Base-by-base conservation (phyloP, 2,888 invertebrate species). In the Eristalinus aeneus region DNA sequence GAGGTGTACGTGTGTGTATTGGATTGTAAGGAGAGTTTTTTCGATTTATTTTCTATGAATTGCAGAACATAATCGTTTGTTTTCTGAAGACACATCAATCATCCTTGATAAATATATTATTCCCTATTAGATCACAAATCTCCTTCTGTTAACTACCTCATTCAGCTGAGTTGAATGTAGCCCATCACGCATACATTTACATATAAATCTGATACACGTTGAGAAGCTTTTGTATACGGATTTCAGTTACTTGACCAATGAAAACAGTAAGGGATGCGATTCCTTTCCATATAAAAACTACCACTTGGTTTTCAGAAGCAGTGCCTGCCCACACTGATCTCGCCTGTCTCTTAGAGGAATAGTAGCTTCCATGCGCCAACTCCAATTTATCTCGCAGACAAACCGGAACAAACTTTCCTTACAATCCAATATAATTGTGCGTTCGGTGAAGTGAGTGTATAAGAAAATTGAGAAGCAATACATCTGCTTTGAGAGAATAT, bases 1-100 rank as follows among this genome's bases (percentile, higher is more conserved):
- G 31, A 74, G 27, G 16, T 64, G 74, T 64, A 31, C 56, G 74
- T 64, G 53, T 64, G 6, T 58, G 58, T n/a, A n/a, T 60, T 31
- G 46, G 46, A 46, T 46, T 46, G 46, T 46, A 46, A 46, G 46
- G 46, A 46, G 16, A 46, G 46, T 16, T 16, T 16, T 46, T 1
- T 8, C 16, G 16, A 16, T 16, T 46, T 16, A n/a, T 46, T 46
- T 8, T 46, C 46, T 0, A 8, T 16, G 4, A 9, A 46, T 16
- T 46, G 5, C 27, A 8, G 16, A 16, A 16, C 9, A 46, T 46
- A n/a, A 6, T 0, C n/a, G 5, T 16, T 53, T 65, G 39, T 32
- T 20, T 67, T 32, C 11, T 6, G 8, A 46, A 46, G 46, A 46
- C 16, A 16, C n/a, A 46, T 46, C 16, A 46, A 46, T 46, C 46